Evolutionary conservation across 2,797 vertebrate species (phyloP), one percentile per base, ranked within the genome.

Genomic region (Fundulus diaphanus): DNA sequence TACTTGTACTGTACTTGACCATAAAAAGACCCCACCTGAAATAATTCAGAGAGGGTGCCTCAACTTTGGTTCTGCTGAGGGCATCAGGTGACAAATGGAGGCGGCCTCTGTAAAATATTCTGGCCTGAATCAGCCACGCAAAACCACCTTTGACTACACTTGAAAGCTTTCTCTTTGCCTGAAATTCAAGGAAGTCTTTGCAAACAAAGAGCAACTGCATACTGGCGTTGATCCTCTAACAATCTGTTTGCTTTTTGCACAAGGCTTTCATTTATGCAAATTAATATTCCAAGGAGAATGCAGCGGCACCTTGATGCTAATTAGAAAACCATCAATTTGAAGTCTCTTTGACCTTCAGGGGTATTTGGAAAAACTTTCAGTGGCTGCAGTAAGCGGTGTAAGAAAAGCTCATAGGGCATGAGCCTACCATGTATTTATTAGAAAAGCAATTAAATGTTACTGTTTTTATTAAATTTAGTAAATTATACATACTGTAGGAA

Each of bases 241-340:
- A 69, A 18, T 49, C 70, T 31, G 78, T 78, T 80, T 70, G 33
- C 61, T 29, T 67, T 67, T 48, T 59, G 66, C 68, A 54, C 40
- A 5, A 27, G 56, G 46, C 59, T 73, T 77, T 49, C 0, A 51
- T 61, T 79, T 72, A 89, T 89, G 89, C 78, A 81, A 83, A 89
- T 90, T 1, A 68, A 63, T 79, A 77, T 70, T 73, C 77, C 88
- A 91, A 89, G 87, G 91, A 92, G 87, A 91, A 82, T 73, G 82
- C 85, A 73, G 73, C 56, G 71, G 79, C 67, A 59, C 74, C 74
- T 61, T 63, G 15, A 75, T 79, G 82, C 81, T 86, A 87, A 90
- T 90, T 87, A 88, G 78, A 84, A 88, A 51, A 66, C 46, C 70
- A 74, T 89, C 80, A 80, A 68, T 70, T 70, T 77, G 56, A 82